These are phyloP conservation scores for Ophion obscuratus DNA, from an alignment of 2,888 invertebrate genomes.

Conservation along the genomic window DNA sequence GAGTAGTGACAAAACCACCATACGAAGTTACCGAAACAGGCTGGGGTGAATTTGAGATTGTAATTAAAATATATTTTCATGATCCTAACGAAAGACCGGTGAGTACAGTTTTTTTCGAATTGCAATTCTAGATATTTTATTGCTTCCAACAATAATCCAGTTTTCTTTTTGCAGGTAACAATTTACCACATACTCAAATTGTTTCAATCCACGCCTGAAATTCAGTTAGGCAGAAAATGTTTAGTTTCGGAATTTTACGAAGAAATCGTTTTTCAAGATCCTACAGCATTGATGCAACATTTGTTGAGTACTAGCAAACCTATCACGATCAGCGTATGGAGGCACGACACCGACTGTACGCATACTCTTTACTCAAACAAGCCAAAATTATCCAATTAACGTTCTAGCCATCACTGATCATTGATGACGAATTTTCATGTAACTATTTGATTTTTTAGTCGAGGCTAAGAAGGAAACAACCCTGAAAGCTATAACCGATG, in stretches of 20 bases:
- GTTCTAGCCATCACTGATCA: constrained; percentile 21
- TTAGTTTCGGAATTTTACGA: constrained; percentile 97
- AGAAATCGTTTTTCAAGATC: constrained; percentile 97
- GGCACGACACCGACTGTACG: constrained; percentile 96
- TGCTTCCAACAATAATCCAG: background rate
- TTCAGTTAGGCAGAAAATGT: constrained; percentile 87
- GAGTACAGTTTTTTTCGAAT: constrained; percentile 80
- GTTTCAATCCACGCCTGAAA: constrained; percentile 90
- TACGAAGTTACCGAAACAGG: constrained; percentile 99
- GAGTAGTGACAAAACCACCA: constrained; percentile 97
- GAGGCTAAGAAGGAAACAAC: constrained; percentile 95
- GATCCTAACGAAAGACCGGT: constrained; percentile 98
- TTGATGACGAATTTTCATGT: constrained; percentile 6
- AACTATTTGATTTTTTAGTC: constrained; percentile 87
- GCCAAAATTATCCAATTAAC: constrained; percentile 3
- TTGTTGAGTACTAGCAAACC: constrained; percentile 91
- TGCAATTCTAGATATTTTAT: background rate
- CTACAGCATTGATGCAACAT: constrained; percentile 95
- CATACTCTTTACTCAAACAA: constrained; percentile 66
- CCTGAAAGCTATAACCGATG: constrained; percentile 90
- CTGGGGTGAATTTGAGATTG: constrained; percentile 99
- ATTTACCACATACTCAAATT: constrained; percentile 97
- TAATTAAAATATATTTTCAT: constrained; percentile 98
- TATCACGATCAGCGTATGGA: constrained; percentile 90
- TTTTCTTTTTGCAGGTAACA: constrained; percentile 89